Conservation (phyloP, 2,888 invertebrate genomes). For the Nyleta sp. region DNA sequence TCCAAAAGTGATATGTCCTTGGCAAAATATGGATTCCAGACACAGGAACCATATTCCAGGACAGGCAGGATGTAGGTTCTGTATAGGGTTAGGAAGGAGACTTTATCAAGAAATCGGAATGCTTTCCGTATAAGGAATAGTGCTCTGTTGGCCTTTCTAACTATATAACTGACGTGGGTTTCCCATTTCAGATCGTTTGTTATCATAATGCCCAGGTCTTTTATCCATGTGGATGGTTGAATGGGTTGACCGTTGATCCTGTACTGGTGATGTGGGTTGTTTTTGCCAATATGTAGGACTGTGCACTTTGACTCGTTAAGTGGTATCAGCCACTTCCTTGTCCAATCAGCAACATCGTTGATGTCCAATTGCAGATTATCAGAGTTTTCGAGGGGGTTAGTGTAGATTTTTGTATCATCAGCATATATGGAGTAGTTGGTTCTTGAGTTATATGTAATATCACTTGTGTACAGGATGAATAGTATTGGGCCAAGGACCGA, state of each 20-base stretch:
- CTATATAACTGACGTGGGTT: not conserved
- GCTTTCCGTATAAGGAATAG: not conserved
- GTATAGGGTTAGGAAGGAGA: not conserved
- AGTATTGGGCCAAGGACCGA: slow-evolving; percentile 5
- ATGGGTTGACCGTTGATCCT: not conserved
- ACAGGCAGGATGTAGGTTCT: not conserved
- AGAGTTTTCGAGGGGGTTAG: not conserved
- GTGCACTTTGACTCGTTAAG: not conserved
- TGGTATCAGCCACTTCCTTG: not conserved
- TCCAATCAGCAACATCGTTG: not conserved
- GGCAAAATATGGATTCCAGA: not conserved
- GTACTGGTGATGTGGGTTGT: not conserved
- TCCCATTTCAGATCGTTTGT: slow-evolving; percentile 10
- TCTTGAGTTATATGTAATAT: not conserved
- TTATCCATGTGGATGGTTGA: not conserved
- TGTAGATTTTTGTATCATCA: not conserved
- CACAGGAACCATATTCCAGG: not conserved
- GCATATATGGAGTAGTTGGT: not conserved
- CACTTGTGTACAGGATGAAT: slow-evolving; percentile 3
- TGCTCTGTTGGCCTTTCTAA: not conserved
- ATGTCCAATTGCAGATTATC: not conserved
- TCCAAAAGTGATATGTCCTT: not conserved
- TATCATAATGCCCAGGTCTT: not conserved
- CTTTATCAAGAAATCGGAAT: not conserved
- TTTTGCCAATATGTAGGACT: slow-evolving; percentile 5